phyloP scores from a whole-genome alignment of 2,113 vertebrate species.

The Ammodytes marinus region DNA sequence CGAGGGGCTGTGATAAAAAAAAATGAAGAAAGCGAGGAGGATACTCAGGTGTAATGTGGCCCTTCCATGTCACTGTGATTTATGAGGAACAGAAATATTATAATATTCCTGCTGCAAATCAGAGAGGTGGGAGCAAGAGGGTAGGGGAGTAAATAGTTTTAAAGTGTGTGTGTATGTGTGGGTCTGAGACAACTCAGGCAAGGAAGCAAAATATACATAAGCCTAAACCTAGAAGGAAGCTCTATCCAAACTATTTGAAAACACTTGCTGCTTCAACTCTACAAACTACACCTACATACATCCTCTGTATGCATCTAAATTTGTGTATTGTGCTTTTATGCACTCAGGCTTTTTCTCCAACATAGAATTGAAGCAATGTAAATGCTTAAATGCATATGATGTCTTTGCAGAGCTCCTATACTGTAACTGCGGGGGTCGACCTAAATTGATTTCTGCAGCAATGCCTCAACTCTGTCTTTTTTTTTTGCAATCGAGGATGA shows the following conservation, averaged over 20 bases:
- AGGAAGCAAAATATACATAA: constrained; percentile 9
- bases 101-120: constrained; percentile 72
- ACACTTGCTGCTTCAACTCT: constrained; percentile 16
- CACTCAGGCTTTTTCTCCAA: neutral
- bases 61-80: constrained; percentile 76
- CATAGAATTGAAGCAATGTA: neutral
- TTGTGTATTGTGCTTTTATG: neutral
- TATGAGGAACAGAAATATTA: constrained; percentile 72
- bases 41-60: constrained; percentile 75
- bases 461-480: constrained; percentile 25
- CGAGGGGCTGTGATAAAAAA: constrained; percentile 51
- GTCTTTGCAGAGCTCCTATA: neutral
- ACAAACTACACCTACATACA: constrained; percentile 16
- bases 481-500: constrained; percentile 15
- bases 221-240: constrained; percentile 13
- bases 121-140: constrained; percentile 31
- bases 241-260: constrained; percentile 24
- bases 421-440: constrained; percentile 25
- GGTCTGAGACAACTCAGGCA: constrained; percentile 18
- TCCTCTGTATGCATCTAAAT: constrained; percentile 22
- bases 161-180: constrained; percentile 38
- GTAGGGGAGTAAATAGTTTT: constrained; percentile 9
- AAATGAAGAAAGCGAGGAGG: constrained; percentile 45
- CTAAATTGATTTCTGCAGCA: constrained; percentile 37
- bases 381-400: constrained; percentile 29